Conservation (phyloP, 2,797 vertebrate genomes). For the Clarias fuscus region DNA sequence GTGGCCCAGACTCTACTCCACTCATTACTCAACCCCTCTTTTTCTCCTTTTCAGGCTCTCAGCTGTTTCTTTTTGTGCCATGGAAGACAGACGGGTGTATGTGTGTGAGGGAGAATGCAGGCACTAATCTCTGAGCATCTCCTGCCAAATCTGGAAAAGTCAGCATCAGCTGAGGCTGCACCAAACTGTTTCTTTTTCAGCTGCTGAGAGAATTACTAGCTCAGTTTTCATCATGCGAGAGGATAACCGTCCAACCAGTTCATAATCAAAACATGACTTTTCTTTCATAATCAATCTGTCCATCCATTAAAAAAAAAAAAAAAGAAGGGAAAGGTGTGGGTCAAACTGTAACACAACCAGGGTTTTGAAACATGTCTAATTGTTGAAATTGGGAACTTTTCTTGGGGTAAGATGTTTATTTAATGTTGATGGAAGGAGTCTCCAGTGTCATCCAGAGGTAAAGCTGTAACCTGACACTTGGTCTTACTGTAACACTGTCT, state of each 20-base stretch:
- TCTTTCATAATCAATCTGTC: background rate
- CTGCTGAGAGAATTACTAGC: constrained; percentile 27
- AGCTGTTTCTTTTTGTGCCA: background rate
- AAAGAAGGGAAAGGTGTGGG: background rate
- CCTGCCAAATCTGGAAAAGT: constrained; percentile 8
- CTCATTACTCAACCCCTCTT: constrained; percentile 30
- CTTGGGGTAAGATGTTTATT: background rate
- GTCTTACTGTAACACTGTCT: no score
- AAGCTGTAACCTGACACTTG: background rate
- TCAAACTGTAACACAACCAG: background rate
- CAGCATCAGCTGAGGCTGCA: background rate
- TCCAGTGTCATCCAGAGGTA: background rate
- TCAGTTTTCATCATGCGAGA: background rate
- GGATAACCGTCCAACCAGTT: background rate
- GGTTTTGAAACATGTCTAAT: background rate
- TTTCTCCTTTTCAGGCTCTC: background rate
- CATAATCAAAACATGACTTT: constrained; percentile 8
- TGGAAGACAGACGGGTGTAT: background rate
- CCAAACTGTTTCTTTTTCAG: background rate
- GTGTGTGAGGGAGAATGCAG: constrained; percentile 22
- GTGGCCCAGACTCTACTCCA: constrained; percentile 66
- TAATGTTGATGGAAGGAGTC: background rate
- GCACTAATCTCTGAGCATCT: background rate
- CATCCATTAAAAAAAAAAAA: background rate
- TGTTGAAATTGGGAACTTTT: background rate